Evolutionary conservation across 2,797 vertebrate species (phyloP).

Genomic region (Meda fulgida): DNA sequence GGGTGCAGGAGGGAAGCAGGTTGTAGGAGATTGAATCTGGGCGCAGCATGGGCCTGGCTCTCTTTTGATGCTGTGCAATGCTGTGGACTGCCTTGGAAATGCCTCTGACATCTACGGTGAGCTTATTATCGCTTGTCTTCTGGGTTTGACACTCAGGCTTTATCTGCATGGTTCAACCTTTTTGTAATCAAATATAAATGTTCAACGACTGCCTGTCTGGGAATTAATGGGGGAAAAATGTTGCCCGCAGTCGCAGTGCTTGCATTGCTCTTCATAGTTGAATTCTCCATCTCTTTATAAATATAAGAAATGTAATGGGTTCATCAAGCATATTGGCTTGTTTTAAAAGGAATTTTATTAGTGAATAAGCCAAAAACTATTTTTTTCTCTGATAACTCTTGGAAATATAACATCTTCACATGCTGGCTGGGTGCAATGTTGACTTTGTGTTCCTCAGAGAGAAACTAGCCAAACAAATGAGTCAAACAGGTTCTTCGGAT

Average conservation of each 20-base stretch:
- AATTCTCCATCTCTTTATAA: background rate
- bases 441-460: constrained; percentile 24
- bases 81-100: constrained; percentile 55
- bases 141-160: constrained; percentile 14
- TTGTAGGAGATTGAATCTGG: constrained; percentile 30
- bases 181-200: constrained; percentile 11
- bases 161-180: background rate
- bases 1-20: constrained; percentile 33
- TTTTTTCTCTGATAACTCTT: background rate
- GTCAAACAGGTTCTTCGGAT: constrained; percentile 38
- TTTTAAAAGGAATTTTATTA: background rate
- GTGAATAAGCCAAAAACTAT: background rate
- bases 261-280: background rate
- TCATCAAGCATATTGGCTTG: background rate
- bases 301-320: background rate
- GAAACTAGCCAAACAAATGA: constrained; percentile 2
- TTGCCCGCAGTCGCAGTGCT: background rate
- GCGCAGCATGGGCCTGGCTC: constrained; percentile 35
- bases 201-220: background rate
- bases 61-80: constrained; percentile 55
- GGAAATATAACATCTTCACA: constrained; percentile 4
- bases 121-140: constrained; percentile 31
- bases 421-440: constrained; percentile 6
- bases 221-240: background rate
- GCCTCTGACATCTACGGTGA: constrained; percentile 59